Percentiles rank a stretch among this genome's conserved stretches.
Evolutionary conservation across 2,888 invertebrate genomes (phyloP).

Genomic region (Chouioia cunea): DNA sequence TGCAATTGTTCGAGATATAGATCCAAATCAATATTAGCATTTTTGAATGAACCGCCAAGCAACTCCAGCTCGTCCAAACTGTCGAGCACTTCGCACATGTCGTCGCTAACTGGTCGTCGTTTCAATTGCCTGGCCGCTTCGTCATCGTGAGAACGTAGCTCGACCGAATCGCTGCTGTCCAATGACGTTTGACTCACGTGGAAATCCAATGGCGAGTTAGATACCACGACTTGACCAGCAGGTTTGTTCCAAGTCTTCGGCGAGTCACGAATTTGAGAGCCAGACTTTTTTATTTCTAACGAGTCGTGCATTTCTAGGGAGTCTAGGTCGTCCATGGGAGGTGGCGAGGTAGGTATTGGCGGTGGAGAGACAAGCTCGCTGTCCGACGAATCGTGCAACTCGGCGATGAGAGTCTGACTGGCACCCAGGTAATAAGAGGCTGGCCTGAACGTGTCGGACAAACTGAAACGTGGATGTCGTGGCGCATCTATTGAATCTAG

Average conservation of each 20-base stretch:
- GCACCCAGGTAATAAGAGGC: conserved; percentile 88
- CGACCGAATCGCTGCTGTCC: conserved; percentile 70
- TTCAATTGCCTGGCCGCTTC: conserved; percentile 75
- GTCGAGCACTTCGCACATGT: conserved; percentile 68
- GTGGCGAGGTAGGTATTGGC: conserved; percentile 82
- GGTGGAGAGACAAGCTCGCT: conserved; percentile 85
- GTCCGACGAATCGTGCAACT: conserved; percentile 84
- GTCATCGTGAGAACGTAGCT: conserved; percentile 71
- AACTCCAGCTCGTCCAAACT: conserved; percentile 79
- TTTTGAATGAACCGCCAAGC: conserved; percentile 72
- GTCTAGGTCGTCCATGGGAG: conserved; percentile 80
- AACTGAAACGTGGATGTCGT: conserved; percentile 82
- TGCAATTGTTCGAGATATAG: conserved; percentile 78
- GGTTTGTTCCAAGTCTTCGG: conserved; percentile 60
- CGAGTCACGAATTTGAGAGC: conserved; percentile 65
- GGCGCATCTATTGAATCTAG: conserved; percentile 77
- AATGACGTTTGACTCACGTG: conserved; percentile 60
- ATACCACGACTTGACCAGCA: conserved; percentile 55
- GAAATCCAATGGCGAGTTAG: conserved; percentile 58
- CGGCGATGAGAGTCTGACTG: conserved; percentile 74
- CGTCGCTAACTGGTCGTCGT: conserved; percentile 81
- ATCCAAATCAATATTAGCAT: conserved; percentile 76
- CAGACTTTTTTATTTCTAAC: conserved; percentile 57
- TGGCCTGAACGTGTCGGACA: conserved; percentile 89
- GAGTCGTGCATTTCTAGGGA: conserved; percentile 70